Conservation (phyloP, 2,888 invertebrate species). For the Troglohyphantes excavatus region DNA sequence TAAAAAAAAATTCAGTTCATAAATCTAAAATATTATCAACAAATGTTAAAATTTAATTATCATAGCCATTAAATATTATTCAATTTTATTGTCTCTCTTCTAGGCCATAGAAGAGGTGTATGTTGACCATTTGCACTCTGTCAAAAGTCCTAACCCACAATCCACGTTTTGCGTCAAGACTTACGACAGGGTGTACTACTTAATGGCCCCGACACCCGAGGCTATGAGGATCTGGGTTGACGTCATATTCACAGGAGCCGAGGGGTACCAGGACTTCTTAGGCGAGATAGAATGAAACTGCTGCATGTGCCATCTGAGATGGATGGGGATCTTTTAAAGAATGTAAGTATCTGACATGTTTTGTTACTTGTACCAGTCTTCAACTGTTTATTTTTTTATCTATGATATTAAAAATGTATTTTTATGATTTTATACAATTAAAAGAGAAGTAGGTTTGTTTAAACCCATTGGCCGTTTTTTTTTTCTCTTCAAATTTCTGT, state of each 20-base stretch:
- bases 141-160: constrained; percentile 94
- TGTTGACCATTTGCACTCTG: constrained; percentile 94
- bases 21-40: too few relatives aligned
- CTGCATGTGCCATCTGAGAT: neutral
- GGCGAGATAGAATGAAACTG: constrained; percentile 68
- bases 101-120: constrained; percentile 94
- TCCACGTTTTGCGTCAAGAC: constrained; percentile 98
- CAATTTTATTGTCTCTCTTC: too few relatives aligned
- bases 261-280: constrained; percentile 86
- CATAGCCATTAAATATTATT: too few relatives aligned
- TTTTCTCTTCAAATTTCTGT: too few relatives aligned
- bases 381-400: too few relatives aligned
- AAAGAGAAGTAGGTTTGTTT: too few relatives aligned
- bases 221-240: constrained; percentile 98
- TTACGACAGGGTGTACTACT: constrained; percentile 91
- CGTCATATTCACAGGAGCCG: constrained; percentile 95
- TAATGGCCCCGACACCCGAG: constrained; percentile 95
- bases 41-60: too few relatives aligned
- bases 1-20: too few relatives aligned
- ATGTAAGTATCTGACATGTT: constrained; percentile 11
- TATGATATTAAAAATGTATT: too few relatives aligned
- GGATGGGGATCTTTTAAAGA: neutral
- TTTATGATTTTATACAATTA: too few relatives aligned
- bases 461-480: too few relatives aligned
- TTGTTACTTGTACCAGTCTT: too few relatives aligned